Evolutionary conservation across 30 jellyfish, hydroid and myxozoan genomes (phyloP).

Genomic region (Catostylus mosaicus): DNA sequence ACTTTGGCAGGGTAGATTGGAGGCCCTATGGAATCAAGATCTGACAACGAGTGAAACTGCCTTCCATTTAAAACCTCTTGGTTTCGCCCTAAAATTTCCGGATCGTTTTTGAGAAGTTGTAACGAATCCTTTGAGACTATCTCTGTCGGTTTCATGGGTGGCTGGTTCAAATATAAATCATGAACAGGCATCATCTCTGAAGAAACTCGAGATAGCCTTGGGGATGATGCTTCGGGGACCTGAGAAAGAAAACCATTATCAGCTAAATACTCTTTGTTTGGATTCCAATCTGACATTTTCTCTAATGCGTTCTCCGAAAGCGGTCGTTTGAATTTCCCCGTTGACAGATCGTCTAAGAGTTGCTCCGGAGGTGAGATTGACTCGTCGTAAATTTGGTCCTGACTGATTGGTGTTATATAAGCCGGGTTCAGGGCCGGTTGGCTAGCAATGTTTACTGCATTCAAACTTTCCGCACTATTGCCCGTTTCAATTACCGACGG

Average conservation of each 20-base stretch:
- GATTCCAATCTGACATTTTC: conserved; percentile 76
- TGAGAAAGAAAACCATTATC: conserved; percentile 52
- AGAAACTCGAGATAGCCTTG: conserved; percentile 67
- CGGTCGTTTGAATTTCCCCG: conserved; percentile 74
- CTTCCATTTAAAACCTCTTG: conserved; percentile 54
- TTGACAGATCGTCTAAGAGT: conserved; percentile 80
- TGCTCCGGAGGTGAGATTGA: conserved; percentile 92
- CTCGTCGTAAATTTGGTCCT: conserved; percentile 66
- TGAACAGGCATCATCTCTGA: conserved; percentile 74
- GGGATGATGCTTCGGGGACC: neutral
- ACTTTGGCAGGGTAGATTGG: conserved; percentile 73
- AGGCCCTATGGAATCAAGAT: conserved; percentile 78
- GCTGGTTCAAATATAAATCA: conserved; percentile 55
- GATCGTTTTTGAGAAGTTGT: conserved; percentile 57
- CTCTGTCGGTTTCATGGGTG: conserved; percentile 35
- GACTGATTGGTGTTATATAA: conserved; percentile 68
- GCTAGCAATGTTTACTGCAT: conserved; percentile 25
- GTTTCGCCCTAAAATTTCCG: conserved; percentile 78
- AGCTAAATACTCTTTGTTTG: conserved; percentile 63
- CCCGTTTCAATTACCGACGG: conserved; percentile 29
- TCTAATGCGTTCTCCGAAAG: conserved; percentile 73
- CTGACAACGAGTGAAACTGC: conserved; percentile 75
- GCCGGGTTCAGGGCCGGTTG: conserved; percentile 7
- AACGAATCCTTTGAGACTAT: conserved; percentile 18
- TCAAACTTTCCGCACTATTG: neutral